phyloP scores from a whole-genome alignment of 2,113 vertebrate species.

The Pituophis catenifer region DNA sequence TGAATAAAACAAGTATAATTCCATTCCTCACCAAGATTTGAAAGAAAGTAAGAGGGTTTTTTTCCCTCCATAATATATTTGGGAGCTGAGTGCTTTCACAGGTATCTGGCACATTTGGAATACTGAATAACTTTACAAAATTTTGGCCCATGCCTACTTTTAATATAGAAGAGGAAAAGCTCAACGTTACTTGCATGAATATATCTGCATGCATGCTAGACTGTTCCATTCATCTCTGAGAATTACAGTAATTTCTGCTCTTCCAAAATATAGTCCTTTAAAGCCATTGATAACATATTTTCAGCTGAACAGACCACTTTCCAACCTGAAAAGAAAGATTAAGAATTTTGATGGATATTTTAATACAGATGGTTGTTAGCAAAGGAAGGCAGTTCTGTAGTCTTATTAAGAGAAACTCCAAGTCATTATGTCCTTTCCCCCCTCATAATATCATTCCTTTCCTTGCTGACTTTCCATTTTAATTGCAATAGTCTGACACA shows the following conservation, averaged over 20 bases:
- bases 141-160: neutral
- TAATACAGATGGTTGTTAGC: constrained; percentile 52
- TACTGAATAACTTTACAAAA: neutral
- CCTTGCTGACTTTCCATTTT: constrained; percentile 26
- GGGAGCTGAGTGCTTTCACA: neutral
- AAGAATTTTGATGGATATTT: constrained; percentile 48
- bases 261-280: constrained; percentile 40
- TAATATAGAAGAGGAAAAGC: constrained; percentile 1
- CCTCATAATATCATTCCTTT: constrained; percentile 29
- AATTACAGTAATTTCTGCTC: constrained; percentile 46
- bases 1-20: neutral
- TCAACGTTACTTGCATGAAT: constrained; percentile 10
- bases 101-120: neutral
- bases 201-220: constrained; percentile 16
- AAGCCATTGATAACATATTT: constrained; percentile 53
- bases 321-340: constrained; percentile 53
- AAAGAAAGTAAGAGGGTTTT: neutral
- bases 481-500: constrained; percentile 22
- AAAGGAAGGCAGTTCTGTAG: constrained; percentile 29
- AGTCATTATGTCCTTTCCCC: constrained; percentile 36
- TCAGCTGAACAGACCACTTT: constrained; percentile 26
- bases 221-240: constrained; percentile 36
- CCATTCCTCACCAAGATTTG: neutral
- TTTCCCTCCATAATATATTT: neutral
- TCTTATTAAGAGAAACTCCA: constrained; percentile 58